Base-by-base conservation (phyloP, 2,113 vertebrate genomes). In the Emberiza fucata region DNA sequence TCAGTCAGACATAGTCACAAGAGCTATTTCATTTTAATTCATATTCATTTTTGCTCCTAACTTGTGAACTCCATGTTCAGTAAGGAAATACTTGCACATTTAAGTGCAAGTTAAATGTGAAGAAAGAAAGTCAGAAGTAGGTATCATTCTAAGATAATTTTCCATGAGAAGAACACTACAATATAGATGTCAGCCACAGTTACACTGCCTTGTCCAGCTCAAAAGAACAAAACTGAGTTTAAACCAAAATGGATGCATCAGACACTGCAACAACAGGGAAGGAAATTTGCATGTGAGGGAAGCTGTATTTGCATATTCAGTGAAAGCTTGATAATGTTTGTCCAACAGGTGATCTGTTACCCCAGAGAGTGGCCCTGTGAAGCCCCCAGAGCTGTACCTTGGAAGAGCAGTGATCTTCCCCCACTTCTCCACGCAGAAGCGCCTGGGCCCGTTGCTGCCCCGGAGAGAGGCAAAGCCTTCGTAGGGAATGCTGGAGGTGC, bases 391-490 rank as follows among this genome's bases (percentile, higher is more conserved):
- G 47, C 14, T 56, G 90, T 98, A 99, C 99, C 99, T 99, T 96
- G 99, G 99, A 95, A 99, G 98, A 90, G 99, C 99, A 19, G 99
- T 99, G 97, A 99, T 99, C 97, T 99, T 99, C 7, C 99, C 99
- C 99, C 99, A 99, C 96, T 99, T 99, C 97, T 99, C 99, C 84
- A 99, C 99, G 42, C 99, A 99, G 98, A 99, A 99, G 66, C 99
- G 98, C 64, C 99, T 98, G 13, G 99, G 99, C 54, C 99, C 99
- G 2, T 99, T 99, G 91, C 99, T 99, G 28, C 99, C 99, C 56
- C 99, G 98, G 3, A 99, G 98, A 68, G 99, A 99, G 45, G 99
- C 99, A 68, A 99, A 99, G 20, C 99, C 99, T 97, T 99, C 99
- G 1, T 99, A 99, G 59, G 99, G 99, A 96, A 99, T 99, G 96